These are phyloP conservation scores for Schlechtendalia chinensis DNA, from an alignment of 1,140 invertebrate species.

Conservation along the genomic window DNA sequence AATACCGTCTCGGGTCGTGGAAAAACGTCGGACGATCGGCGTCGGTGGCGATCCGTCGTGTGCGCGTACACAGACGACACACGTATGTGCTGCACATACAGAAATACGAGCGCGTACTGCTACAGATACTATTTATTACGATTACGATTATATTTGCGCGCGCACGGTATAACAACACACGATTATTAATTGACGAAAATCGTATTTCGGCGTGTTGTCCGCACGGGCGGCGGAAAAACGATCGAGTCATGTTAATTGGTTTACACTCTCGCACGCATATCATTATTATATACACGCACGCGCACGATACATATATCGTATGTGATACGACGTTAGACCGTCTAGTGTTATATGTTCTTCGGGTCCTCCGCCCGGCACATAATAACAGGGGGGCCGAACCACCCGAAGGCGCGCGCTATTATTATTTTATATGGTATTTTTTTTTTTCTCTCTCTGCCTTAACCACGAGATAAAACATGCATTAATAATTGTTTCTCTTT, in stretches of 20 bases:
- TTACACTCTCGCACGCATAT: conserved; percentile 17
- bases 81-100: no score
- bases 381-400: conserved; percentile 33
- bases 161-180: background rate
- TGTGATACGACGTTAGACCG: background rate
- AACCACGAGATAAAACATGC: conserved; percentile 24
- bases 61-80: no score
- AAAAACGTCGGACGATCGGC: background rate
- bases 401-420: conserved; percentile 28
- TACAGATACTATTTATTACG: no score
- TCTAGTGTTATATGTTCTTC: conserved; percentile 5
- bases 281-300: background rate
- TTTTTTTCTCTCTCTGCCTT: conserved; percentile 13
- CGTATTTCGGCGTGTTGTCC: conserved; percentile 7
- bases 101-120: background rate
- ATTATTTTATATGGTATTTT: background rate
- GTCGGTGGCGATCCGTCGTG: conserved; percentile 2
- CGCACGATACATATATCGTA: background rate
- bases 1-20: background rate
- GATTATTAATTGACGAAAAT: conserved; percentile 29
- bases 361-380: background rate
- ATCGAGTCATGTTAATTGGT: conserved; percentile 40
- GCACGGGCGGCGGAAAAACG: conserved; percentile 6
- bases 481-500: conserved; percentile 28
- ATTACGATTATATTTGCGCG: no score